A percentile compares a stretch with the other conserved stretches of the same genome.
These are phyloP conservation scores for Psephotus haematonotus DNA, from an alignment of 2,113 vertebrate genomes.

Conservation along the genomic window DNA sequence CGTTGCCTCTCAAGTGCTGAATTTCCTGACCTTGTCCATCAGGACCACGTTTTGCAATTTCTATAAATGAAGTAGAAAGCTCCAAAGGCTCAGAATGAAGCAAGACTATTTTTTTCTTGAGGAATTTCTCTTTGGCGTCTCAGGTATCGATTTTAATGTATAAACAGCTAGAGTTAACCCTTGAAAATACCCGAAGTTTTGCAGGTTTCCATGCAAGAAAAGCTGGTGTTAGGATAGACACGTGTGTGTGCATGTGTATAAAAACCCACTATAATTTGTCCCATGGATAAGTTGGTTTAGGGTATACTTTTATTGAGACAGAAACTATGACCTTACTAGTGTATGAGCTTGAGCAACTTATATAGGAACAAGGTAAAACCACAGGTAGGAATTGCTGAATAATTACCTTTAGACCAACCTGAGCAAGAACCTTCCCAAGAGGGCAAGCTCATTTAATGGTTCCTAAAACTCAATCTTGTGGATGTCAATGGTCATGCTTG, in stretches of 20 bases:
- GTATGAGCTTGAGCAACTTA: slow-evolving; percentile 67
- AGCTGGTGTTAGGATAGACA: background rate
- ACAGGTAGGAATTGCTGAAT: slow-evolving; percentile 83
- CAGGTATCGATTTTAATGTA: background rate
- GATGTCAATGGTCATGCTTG: slow-evolving; percentile 83
- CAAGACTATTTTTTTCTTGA: background rate
- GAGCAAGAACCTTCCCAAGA: slow-evolving; percentile 78
- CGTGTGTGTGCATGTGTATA: rapidly evolving
- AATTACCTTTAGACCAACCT: slow-evolving; percentile 84
- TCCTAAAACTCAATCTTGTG: slow-evolving; percentile 83
- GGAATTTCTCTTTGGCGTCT: background rate
- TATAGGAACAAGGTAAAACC: slow-evolving; percentile 77
- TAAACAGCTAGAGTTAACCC: background rate
- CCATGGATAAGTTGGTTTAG: background rate
- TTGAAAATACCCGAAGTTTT: background rate
- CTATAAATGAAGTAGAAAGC: background rate
- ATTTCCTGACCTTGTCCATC: background rate
- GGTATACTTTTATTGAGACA: slow-evolving; percentile 45
- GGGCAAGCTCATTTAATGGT: slow-evolving; percentile 83
- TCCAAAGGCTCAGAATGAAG: background rate
- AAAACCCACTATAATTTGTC: background rate
- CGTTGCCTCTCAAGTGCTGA: background rate
- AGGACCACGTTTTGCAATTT: background rate
- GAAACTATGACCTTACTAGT: slow-evolving; percentile 71
- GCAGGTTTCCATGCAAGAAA: background rate